Evolutionary conservation across 2,797 vertebrate species (phyloP), one percentile per base, ranked within the genome.

Genomic region (Rhadinocentrus ornatus): DNA sequence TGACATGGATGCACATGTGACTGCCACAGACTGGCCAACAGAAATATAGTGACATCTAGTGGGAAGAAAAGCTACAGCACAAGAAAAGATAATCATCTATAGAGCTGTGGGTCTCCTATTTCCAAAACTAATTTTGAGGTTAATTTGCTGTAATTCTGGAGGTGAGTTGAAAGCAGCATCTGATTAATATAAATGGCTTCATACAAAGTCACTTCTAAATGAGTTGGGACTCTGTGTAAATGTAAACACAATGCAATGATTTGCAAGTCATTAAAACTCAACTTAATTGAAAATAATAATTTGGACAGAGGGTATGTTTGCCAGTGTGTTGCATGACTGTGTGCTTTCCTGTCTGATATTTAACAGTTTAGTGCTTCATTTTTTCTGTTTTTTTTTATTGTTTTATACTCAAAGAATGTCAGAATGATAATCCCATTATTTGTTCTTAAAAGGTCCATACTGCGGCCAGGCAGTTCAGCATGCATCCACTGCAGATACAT

Each of bases 41-140:
- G 77, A 31, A 34, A 59, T 81, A 80, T 62, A 72, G 56, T 22
- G 83, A 83, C 90, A 86, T 74, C 92, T 86, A 83, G 83, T 74
- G 89, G 75, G 3, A 39, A n/a, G 18, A 35, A 4, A 27, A 34
- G 41, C 1, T 6, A 48, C 1, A 7, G n/a, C 62, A 59, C 13
- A 0, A 10, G 3, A 53, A 54, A 20, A 11, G 52, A 48, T 10
- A 71, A 62, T 24, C 6, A 10, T 44, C 46, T 41, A 22, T 41
- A 3, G 24, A 65, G 41, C 20, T 52, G 46, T 22, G 62, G 39
- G 62, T 70, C 68, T 44, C 16, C 37, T 50, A 20, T 70, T 58
- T 71, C n/a, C 63, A 59, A 46, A 71, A 59, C 71, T 71, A 56
- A 80, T 84, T 73, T 66, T 73, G 62, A 24, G 50, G 37, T 53